These are phyloP conservation scores for Drosophila pseudotalamancana DNA, from an alignment of 2,888 invertebrate genomes.

Conservation along the genomic window DNA sequence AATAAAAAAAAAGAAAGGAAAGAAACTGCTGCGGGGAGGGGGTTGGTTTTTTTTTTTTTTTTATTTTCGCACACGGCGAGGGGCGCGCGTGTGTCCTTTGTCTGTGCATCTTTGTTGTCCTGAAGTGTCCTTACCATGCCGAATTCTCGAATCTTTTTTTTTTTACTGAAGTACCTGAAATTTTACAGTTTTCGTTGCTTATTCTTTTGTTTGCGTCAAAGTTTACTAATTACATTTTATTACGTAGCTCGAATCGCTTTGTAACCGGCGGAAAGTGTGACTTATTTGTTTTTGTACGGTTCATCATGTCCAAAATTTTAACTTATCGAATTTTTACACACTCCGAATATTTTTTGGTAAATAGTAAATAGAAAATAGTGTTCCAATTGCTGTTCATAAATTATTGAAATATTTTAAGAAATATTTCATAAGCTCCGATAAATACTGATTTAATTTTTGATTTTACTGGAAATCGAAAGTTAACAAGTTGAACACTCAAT, in stretches of 20 bases:
- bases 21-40: conserved; percentile 12
- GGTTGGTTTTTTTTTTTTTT: conserved; percentile 43
- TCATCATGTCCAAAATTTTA: conserved; percentile 38
- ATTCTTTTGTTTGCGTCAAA: conserved; percentile 20
- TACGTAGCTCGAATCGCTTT: conserved; percentile 71
- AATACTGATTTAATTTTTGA: too few species aligned
- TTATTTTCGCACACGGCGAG: conserved; percentile 36
- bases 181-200: conserved; percentile 36
- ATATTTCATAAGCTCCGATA: too few species aligned
- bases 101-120: conserved; percentile 69
- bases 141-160: conserved; percentile 53
- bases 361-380: too few species aligned
- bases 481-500: too few species aligned
- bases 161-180: conserved; percentile 66
- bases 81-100: conserved; percentile 77
- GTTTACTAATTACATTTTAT: conserved; percentile 75
- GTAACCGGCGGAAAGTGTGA: conserved; percentile 63
- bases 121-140: conserved; percentile 73
- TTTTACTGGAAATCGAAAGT: too few species aligned
- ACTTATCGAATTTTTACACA: too few species aligned
- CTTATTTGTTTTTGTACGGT: conserved; percentile 55
- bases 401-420: too few species aligned
- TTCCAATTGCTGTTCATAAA: too few species aligned
- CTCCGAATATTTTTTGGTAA: too few species aligned
- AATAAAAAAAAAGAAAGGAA: neutral